These are phyloP conservation scores for Leptopilina myrica DNA, from an alignment of 2,888 invertebrate genomes.

Conservation along the genomic window DNA sequence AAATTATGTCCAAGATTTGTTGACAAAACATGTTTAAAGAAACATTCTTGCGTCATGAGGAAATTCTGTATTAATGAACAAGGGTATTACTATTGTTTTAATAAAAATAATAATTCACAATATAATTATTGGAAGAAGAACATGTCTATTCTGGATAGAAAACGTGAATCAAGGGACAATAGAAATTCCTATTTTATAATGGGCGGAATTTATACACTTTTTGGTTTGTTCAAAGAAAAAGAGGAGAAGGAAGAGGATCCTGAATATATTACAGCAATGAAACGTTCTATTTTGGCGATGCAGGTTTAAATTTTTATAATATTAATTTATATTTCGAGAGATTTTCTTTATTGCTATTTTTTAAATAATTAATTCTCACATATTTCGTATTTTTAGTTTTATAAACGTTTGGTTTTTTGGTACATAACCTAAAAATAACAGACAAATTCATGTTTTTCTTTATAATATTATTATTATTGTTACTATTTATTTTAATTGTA, in stretches of 20 bases:
- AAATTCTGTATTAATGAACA: neutral
- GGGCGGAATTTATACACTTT: conserved; percentile 69
- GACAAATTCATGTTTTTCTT: too few relatives aligned
- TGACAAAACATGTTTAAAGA: neutral
- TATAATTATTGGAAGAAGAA: neutral
- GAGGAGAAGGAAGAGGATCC: conserved; percentile 81
- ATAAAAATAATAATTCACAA: neutral
- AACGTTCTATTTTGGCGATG: conserved; percentile 87
- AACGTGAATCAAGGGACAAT: neutral
- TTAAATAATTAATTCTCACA: neutral
- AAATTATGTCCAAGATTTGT: conserved; percentile 1
- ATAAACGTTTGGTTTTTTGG: too few relatives aligned
- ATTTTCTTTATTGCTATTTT: neutral
- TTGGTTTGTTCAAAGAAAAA: conserved; percentile 81
- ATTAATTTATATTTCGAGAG: neutral
- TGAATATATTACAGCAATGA: conserved; percentile 86
- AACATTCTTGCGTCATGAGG: neutral
- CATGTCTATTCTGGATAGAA: neutral
- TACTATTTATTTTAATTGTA: too few relatives aligned
- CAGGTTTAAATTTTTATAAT: conserved; percentile 77
- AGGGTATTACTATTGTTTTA: neutral
- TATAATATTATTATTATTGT: too few relatives aligned
- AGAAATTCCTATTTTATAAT: conserved; percentile 43
- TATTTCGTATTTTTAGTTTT: neutral
- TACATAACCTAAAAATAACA: too few relatives aligned